Conservation (phyloP, 2,113 vertebrate species). For the Cynopterus brachyotis region DNA sequence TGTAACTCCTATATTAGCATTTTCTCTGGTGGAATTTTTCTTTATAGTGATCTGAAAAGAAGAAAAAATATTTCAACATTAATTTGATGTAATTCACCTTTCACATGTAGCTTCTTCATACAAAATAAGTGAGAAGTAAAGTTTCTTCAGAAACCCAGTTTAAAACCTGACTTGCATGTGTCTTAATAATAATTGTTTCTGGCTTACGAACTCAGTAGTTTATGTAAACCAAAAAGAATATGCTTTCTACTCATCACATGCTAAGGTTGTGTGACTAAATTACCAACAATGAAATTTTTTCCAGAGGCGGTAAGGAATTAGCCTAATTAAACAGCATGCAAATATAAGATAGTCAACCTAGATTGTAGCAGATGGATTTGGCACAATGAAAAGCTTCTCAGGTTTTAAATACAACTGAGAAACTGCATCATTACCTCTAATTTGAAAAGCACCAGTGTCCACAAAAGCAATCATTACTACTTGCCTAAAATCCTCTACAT, state of each 20-base stretch:
- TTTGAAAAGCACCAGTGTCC: constrained; percentile 7
- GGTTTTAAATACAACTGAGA: background rate
- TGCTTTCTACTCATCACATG: background rate
- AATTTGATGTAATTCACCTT: constrained; percentile 50
- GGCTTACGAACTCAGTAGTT: constrained; percentile 30
- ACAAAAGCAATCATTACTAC: background rate
- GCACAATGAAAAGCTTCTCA: background rate
- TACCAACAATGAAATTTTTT: background rate
- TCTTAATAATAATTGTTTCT: background rate
- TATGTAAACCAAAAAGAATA: constrained; percentile 24
- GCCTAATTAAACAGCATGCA: background rate
- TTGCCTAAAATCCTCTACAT: background rate
- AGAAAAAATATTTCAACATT: constrained; percentile 46
- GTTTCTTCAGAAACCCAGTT: constrained; percentile 21
- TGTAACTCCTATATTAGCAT: constrained; percentile 67
- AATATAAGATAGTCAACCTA: background rate
- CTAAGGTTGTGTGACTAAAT: background rate
- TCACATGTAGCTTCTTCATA: background rate
- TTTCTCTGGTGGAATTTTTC: constrained; percentile 69
- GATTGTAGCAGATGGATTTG: background rate
- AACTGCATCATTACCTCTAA: background rate
- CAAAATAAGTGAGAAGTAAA: background rate
- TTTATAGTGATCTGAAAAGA: constrained; percentile 78
- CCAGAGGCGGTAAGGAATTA: background rate
- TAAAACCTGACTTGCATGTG: constrained; percentile 22